phyloP scores from a whole-genome alignment of 2,113 vertebrate species.

The Lophochroa leadbeateri region DNA sequence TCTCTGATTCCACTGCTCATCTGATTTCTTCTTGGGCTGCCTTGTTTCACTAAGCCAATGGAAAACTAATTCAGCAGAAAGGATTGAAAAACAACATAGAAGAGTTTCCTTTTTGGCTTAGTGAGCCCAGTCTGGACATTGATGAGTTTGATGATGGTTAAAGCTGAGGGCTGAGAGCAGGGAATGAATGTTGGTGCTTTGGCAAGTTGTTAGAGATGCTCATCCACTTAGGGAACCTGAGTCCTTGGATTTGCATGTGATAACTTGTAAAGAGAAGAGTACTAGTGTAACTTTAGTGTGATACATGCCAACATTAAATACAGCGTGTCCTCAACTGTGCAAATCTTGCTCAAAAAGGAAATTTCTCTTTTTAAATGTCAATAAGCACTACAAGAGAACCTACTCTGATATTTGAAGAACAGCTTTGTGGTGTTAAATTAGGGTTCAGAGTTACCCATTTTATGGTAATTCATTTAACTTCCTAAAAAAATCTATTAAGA shows the following conservation, averaged over 20 bases:
- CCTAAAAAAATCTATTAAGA: background rate
- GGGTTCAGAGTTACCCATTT: background rate
- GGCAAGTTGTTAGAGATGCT: background rate
- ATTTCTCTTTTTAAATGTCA: background rate
- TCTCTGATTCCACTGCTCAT: background rate
- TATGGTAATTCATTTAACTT: background rate
- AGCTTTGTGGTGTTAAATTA: background rate
- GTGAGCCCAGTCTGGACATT: background rate
- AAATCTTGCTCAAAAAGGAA: background rate
- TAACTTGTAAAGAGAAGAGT: background rate
- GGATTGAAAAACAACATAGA: background rate
- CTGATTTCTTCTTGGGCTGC: background rate
- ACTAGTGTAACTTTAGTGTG: background rate
- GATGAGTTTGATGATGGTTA: background rate
- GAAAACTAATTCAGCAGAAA: background rate
- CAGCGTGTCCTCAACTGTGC: background rate
- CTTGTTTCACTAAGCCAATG: background rate
- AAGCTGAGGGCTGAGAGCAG: background rate
- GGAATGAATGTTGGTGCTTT: background rate
- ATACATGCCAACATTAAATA: background rate
- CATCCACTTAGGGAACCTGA: background rate
- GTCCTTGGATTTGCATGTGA: fast-evolving
- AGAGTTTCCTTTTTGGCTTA: background rate
- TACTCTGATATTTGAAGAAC: background rate
- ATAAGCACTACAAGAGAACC: background rate